These are phyloP conservation scores for Choreutis nemorana DNA, from an alignment of 2,888 invertebrate species.

Conservation along the genomic window DNA sequence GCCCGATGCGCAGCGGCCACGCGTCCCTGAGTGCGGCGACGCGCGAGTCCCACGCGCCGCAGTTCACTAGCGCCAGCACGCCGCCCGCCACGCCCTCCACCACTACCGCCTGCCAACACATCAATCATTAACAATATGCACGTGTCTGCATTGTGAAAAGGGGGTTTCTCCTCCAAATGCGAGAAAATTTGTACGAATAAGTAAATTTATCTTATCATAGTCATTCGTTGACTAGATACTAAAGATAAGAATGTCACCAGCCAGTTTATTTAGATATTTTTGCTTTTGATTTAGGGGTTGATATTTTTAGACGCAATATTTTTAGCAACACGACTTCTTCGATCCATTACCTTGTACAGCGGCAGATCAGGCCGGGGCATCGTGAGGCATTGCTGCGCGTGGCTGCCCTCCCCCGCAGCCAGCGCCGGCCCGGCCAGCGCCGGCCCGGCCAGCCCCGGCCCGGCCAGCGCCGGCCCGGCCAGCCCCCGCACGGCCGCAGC, in stretches of 20 bases:
- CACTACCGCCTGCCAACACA: slow-evolving; percentile 50
- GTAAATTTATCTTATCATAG: too few relatives aligned
- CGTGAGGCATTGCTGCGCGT: slow-evolving; percentile 5
- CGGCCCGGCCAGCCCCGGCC: slow-evolving; percentile 18
- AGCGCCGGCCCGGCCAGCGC: slow-evolving; percentile 62
- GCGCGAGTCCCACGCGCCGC: slow-evolving; percentile 76
- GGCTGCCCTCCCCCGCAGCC: slow-evolving; percentile 32
- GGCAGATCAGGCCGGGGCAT: neutral
- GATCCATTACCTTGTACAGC: neutral
- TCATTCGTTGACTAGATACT: too few relatives aligned
- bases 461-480: slow-evolving; percentile 27
- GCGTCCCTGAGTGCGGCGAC: slow-evolving; percentile 70
- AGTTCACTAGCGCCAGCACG: slow-evolving; percentile 71
- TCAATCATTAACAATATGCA: slow-evolving; percentile 12
- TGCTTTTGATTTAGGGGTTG: too few relatives aligned
- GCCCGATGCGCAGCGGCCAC: slow-evolving; percentile 71
- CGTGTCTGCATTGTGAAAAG: neutral
- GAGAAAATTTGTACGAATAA: too few relatives aligned
- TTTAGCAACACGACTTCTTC: too few relatives aligned
- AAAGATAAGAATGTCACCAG: too few relatives aligned
- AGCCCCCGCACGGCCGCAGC: slow-evolving; percentile 61
- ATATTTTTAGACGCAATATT: too few relatives aligned
- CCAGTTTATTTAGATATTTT: too few relatives aligned
- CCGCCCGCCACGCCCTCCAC: slow-evolving; percentile 71
- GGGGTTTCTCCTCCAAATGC: neutral